Evolutionary conservation across 92 coral and sea anemone species (phyloP).

Genomic region (Meandrina meandrites): DNA sequence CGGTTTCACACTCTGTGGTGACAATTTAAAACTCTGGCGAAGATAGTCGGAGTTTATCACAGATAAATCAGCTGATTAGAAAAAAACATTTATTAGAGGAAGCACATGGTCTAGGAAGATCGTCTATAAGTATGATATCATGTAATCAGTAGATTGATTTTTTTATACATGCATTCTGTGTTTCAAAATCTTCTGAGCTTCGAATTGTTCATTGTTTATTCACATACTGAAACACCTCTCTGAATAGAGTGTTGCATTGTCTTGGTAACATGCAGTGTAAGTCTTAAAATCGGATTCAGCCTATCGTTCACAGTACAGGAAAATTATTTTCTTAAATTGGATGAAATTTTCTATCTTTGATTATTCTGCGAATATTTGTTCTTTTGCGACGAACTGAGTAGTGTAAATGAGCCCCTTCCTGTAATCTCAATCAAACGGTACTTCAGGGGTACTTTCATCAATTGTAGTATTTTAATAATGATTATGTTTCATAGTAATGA

Average conservation of each 20-base stretch:
- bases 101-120: background rate
- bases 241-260: background rate
- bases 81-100: background rate
- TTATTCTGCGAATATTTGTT: background rate
- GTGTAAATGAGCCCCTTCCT: background rate
- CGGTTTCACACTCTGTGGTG: background rate
- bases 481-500: background rate
- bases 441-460: background rate
- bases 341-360: background rate
- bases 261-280: background rate
- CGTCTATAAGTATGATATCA: background rate
- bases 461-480: background rate
- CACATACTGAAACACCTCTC: background rate
- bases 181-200: background rate
- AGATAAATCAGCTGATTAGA: background rate
- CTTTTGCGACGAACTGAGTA: background rate
- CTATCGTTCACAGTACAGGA: background rate
- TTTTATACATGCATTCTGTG: background rate
- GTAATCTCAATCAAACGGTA: background rate
- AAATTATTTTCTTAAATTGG: background rate
- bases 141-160: background rate
- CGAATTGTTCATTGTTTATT: background rate
- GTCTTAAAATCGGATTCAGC: background rate
- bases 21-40: background rate
- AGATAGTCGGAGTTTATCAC: background rate